phyloP scores from a whole-genome alignment of 2,888 invertebrate species.

The Dione juno region DNA sequence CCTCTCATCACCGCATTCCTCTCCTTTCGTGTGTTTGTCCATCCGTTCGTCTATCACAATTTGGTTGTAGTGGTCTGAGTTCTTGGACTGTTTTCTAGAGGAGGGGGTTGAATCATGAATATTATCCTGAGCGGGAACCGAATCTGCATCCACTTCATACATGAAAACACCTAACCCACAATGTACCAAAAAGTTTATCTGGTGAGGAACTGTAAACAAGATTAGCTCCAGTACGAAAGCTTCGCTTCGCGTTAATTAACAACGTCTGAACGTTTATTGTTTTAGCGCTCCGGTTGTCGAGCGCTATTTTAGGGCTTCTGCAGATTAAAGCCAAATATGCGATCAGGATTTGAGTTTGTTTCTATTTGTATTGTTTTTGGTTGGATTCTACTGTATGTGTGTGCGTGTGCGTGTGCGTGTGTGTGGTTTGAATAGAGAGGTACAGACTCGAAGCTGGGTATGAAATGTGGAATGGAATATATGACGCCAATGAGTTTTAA shows the following conservation, averaged over 20 bases:
- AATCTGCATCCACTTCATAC: neutral
- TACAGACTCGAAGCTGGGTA: too few species aligned
- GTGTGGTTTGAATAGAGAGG: too few species aligned
- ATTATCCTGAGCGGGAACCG: neutral
- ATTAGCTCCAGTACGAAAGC: conserved; percentile 56
- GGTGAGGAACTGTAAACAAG: conserved; percentile 56
- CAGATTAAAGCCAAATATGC: conserved; percentile 41
- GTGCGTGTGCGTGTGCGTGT: neutral
- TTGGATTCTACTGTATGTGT: neutral
- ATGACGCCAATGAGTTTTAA: too few species aligned
- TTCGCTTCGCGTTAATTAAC: conserved; percentile 56
- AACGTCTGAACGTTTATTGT: conserved; percentile 56
- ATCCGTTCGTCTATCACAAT: too few species aligned
- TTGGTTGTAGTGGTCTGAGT: too few species aligned
- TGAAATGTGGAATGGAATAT: too few species aligned
- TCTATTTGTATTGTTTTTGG: conserved; percentile 12
- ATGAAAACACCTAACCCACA: neutral
- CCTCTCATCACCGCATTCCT: too few species aligned
- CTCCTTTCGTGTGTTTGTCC: too few species aligned
- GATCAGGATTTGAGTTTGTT: conserved; percentile 33
- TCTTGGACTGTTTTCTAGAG: too few species aligned
- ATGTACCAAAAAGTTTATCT: conserved; percentile 34
- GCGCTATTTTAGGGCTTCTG: conserved; percentile 28
- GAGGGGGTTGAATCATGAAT: too few species aligned
- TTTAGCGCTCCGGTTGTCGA: conserved; percentile 31